Percentiles rank a stretch among this genome's conserved stretches.
These are phyloP conservation scores for Acleris emargana DNA, from an alignment of 2,888 invertebrate genomes.

Conservation along the genomic window DNA sequence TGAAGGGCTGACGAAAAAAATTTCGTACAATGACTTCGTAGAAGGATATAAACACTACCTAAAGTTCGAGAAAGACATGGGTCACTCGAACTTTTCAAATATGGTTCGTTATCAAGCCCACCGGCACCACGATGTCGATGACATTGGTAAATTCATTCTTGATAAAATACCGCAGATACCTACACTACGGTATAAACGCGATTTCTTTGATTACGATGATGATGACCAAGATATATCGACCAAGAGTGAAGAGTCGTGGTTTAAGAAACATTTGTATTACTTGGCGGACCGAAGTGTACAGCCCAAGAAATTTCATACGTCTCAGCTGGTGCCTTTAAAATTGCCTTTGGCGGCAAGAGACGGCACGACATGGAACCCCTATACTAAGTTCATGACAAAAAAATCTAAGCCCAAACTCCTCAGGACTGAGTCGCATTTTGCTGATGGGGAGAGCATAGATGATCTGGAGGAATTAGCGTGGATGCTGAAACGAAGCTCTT, in stretches of 20 bases:
- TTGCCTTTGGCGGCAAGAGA: conserved; percentile 40
- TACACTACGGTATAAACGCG: neutral
- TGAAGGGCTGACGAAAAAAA: conserved; percentile 58
- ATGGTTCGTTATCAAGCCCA: conserved; percentile 71
- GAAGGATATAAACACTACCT: conserved; percentile 72
- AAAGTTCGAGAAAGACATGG: conserved; percentile 63
- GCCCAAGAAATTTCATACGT: conserved; percentile 62
- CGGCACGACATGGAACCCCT: too few species aligned
- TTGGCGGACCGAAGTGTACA: conserved; percentile 57
- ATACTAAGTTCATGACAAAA: too few species aligned
- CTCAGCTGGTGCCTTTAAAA: conserved; percentile 61
- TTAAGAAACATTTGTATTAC: conserved; percentile 68
- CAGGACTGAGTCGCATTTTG: too few species aligned
- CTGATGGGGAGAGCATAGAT: too few species aligned
- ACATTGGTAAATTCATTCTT: conserved; percentile 73
- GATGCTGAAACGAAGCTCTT: neutral
- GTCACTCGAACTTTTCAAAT: conserved; percentile 62
- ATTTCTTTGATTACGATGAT: conserved; percentile 58
- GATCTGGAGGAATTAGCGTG: conserved; percentile 4
- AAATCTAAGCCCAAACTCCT: too few species aligned
- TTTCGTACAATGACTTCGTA: conserved; percentile 66
- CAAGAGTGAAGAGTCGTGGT: conserved; percentile 69
- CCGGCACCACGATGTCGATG: conserved; percentile 70
- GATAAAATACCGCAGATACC: conserved; percentile 62
- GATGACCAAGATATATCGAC: conserved; percentile 67